These are phyloP conservation scores for Drepanosiphum platanoidis DNA, from an alignment of 2,888 invertebrate genomes.

Conservation along the genomic window DNA sequence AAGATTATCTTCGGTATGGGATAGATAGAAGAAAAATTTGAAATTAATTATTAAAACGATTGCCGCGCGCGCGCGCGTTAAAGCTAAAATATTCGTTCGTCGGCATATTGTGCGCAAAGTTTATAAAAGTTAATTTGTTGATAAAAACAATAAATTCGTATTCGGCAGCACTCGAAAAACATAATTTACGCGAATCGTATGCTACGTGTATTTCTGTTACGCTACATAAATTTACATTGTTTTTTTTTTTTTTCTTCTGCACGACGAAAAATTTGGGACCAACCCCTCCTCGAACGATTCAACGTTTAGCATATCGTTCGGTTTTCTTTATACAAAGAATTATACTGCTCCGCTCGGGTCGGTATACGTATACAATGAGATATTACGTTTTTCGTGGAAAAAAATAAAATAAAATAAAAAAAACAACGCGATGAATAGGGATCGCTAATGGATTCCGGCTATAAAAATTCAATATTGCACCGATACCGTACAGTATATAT, in stretches of 20 bases:
- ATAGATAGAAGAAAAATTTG: no score
- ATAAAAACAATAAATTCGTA: background rate
- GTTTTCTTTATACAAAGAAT: slow-evolving; percentile 55
- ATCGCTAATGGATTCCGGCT: slow-evolving; percentile 60
- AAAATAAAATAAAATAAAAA: no score
- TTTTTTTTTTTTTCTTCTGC: slow-evolving; percentile 40
- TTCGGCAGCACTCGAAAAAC: background rate
- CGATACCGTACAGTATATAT: no score
- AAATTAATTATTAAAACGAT: background rate
- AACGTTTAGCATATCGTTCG: slow-evolving; percentile 58
- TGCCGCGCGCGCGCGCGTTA: background rate
- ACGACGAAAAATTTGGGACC: slow-evolving; percentile 23
- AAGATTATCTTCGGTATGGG: no score
- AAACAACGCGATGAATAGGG: slow-evolving; percentile 61
- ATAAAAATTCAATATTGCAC: slow-evolving; percentile 62
- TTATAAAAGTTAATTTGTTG: background rate
- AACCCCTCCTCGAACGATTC: slow-evolving; percentile 38
- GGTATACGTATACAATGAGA: slow-evolving; percentile 2
- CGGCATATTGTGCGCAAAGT: no score
- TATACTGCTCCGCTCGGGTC: slow-evolving; percentile 39
- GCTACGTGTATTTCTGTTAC: slow-evolving; percentile 27
- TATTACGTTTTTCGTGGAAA: slow-evolving; percentile 32
- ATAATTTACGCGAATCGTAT: background rate
- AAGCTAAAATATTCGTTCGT: no score
- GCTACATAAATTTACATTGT: slow-evolving; percentile 51